phyloP scores from a whole-genome alignment of 1,140 invertebrate genomes.

The Drosophila parvula region DNA sequence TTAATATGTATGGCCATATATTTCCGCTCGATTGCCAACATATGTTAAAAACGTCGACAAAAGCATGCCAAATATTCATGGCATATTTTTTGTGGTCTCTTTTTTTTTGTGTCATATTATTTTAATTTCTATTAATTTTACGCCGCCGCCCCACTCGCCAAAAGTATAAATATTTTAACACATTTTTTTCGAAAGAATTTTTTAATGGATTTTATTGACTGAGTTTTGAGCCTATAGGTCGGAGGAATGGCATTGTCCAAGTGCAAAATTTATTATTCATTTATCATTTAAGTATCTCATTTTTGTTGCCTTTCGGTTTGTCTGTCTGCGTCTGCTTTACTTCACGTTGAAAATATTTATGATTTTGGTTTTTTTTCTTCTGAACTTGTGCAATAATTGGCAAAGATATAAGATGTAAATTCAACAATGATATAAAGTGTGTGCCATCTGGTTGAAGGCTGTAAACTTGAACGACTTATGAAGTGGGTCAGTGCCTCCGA shows the following conservation, averaged over 20 bases:
- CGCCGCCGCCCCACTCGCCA: conserved; percentile 1
- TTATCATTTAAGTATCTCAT: conserved; percentile 51
- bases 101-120: conserved; percentile 34
- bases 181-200: conserved; percentile 38
- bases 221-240: conserved; percentile 25
- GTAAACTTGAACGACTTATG: conserved; percentile 69
- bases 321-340: conserved; percentile 22
- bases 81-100: conserved; percentile 40
- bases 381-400: conserved; percentile 75
- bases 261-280: conserved; percentile 67
- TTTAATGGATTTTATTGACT: conserved; percentile 54
- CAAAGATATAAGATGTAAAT: conserved; percentile 58
- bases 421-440: conserved; percentile 31
- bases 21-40: conserved; percentile 57
- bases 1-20: conserved; percentile 38
- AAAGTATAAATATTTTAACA: conserved; percentile 30
- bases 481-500: conserved; percentile 62
- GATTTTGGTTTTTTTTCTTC: conserved; percentile 43
- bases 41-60: conserved; percentile 49
- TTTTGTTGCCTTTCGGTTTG: conserved; percentile 13
- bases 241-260: conserved; percentile 56
- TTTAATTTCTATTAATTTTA: conserved; percentile 52
- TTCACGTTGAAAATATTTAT: conserved; percentile 37
- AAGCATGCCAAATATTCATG: conserved; percentile 63
- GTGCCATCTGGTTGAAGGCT: conserved; percentile 61